These are phyloP conservation scores for Hippolais icterina DNA, from an alignment of 2,113 vertebrate species.

Conservation along the genomic window DNA sequence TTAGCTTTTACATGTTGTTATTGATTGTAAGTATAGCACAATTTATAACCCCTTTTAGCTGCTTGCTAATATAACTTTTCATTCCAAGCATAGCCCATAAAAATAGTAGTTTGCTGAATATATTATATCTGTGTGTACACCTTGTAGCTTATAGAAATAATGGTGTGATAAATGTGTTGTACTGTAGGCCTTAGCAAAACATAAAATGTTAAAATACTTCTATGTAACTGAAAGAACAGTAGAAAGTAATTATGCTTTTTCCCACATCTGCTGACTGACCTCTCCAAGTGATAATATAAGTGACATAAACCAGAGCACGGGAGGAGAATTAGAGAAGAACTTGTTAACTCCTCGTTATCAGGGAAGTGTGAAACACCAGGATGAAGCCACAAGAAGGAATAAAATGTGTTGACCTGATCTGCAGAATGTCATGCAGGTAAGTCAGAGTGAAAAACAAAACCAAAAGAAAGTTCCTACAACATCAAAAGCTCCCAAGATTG, in stretches of 20 bases:
- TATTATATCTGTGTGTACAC: background rate
- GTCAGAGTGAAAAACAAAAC: background rate
- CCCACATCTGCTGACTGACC: background rate
- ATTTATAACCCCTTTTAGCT: background rate
- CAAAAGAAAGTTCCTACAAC: background rate
- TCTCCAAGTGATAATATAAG: background rate
- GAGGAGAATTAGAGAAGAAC: background rate
- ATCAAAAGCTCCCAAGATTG: background rate
- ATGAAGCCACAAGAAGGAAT: background rate
- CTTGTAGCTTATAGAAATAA: background rate
- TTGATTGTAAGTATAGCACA: background rate
- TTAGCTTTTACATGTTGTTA: background rate
- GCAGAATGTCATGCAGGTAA: background rate
- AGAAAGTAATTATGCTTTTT: background rate
- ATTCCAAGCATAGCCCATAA: background rate
- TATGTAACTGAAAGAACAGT: background rate
- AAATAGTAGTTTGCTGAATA: background rate
- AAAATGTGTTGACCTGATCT: background rate
- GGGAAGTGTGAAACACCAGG: background rate
- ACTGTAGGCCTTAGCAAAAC: background rate
- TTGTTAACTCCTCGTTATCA: background rate
- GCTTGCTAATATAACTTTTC: background rate
- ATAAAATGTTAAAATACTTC: background rate
- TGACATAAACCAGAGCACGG: background rate
- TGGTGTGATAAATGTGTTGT: background rate